Conservation (phyloP, 2,888 invertebrate species). For the Drosophila colorata region DNA sequence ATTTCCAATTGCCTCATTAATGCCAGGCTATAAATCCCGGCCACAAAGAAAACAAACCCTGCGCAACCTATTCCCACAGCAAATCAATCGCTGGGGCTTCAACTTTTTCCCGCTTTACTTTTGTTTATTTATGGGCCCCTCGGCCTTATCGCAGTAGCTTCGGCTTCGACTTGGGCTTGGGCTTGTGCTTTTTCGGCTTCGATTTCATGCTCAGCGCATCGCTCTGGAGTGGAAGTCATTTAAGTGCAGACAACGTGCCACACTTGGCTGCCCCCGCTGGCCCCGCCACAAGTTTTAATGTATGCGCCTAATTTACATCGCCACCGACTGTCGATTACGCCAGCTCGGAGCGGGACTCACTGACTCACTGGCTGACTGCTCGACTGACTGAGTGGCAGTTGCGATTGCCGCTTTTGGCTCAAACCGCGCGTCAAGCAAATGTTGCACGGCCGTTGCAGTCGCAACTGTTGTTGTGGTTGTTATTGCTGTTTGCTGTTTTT, state of each 20-base stretch:
- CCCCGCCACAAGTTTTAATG: slow-evolving; percentile 39
- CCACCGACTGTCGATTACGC: slow-evolving; percentile 69
- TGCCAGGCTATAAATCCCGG: slow-evolving; percentile 49
- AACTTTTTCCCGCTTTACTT: slow-evolving; percentile 34
- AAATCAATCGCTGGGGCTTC: slow-evolving; percentile 55
- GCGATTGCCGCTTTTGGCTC: slow-evolving; percentile 69
- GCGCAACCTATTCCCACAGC: slow-evolving; percentile 50
- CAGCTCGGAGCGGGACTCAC: slow-evolving; percentile 42
- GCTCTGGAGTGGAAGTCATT: slow-evolving; percentile 72
- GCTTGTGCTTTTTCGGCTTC: slow-evolving; percentile 38
- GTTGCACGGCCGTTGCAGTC: slow-evolving; percentile 73
- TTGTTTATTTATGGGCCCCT: slow-evolving; percentile 64
- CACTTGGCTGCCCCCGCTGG: slow-evolving; percentile 43
- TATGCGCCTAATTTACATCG: slow-evolving; percentile 76
- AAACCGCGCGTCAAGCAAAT: slow-evolving; percentile 62
- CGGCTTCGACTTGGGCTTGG: slow-evolving; percentile 8
- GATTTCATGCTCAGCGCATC: slow-evolving; percentile 61
- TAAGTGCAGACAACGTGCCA: slow-evolving; percentile 74
- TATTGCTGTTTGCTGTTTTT: slow-evolving; percentile 33
- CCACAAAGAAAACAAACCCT: slow-evolving; percentile 28
- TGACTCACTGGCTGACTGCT: slow-evolving; percentile 42
- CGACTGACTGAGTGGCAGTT: slow-evolving; percentile 46
- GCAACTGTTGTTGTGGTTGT: slow-evolving; percentile 39
- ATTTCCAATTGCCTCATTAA: slow-evolving; percentile 51
- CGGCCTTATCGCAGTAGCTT: slow-evolving; percentile 18